phyloP scores from a whole-genome alignment of 2,888 invertebrate species.

The Cataglyphis albicans region DNA sequence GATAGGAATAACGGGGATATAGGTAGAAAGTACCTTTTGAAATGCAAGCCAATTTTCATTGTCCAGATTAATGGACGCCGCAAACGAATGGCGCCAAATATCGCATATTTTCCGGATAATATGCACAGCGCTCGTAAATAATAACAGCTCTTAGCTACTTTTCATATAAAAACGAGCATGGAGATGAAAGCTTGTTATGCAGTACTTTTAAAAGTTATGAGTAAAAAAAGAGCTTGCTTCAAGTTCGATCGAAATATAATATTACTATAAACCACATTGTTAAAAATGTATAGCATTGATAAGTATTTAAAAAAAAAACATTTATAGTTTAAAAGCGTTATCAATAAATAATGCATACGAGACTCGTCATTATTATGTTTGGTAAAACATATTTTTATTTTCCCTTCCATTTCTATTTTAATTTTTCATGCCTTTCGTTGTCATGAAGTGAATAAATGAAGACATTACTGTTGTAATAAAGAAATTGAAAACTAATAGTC shows the following conservation, averaged over 20 bases:
- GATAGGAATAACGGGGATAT: conserved; percentile 28
- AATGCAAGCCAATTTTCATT: conserved; percentile 82
- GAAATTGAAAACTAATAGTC: conserved; percentile 64
- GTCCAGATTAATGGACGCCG: conserved; percentile 80
- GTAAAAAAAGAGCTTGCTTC: neutral
- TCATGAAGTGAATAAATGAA: conserved; percentile 50
- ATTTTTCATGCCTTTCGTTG: neutral
- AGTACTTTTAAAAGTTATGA: conserved; percentile 76
- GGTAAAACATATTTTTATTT: conserved; percentile 2
- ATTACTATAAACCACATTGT: neutral
- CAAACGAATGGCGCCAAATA: conserved; percentile 77
- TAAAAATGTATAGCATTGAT: neutral
- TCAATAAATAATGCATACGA: neutral
- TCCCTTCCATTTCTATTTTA: neutral
- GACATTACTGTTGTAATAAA: conserved; percentile 57
- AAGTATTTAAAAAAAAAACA: neutral
- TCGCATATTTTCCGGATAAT: conserved; percentile 82
- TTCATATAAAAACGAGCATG: conserved; percentile 69
- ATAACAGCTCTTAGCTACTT: conserved; percentile 74
- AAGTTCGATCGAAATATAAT: neutral
- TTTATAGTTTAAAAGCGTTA: neutral
- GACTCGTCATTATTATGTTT: neutral
- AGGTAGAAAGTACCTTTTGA: conserved; percentile 70
- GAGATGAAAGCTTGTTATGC: conserved; percentile 75
- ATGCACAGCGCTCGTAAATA: conserved; percentile 81